phyloP scores from a whole-genome alignment of 2,113 vertebrate species.

The Lamprologus tigripictilis region DNA sequence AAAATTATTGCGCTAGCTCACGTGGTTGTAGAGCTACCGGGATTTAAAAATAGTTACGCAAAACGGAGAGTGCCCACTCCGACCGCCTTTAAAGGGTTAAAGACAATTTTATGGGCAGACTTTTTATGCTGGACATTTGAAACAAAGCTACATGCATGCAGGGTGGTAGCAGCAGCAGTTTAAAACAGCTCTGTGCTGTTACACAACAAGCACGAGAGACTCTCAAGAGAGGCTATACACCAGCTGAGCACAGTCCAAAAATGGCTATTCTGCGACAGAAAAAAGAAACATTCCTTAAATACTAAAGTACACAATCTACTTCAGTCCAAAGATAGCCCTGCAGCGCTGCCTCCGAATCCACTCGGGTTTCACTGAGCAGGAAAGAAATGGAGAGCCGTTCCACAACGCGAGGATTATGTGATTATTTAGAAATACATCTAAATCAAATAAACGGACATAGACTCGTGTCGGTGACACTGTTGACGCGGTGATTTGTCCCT shows the following conservation, averaged over 20 bases:
- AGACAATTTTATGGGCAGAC: accelerated
- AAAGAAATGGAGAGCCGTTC: background rate
- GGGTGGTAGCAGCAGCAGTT: background rate
- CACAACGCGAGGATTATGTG: background rate
- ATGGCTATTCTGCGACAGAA: background rate
- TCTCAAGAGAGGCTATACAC: background rate
- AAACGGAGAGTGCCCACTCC: accelerated
- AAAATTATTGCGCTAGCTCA: accelerated
- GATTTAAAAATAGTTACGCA: accelerated
- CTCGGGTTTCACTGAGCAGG: background rate
- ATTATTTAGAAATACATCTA: background rate
- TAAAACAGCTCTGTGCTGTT: background rate
- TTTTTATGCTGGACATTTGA: background rate
- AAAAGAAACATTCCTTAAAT: conserved; percentile 21
- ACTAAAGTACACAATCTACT: background rate
- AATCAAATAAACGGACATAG: background rate
- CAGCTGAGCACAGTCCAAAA: conserved; percentile 20
- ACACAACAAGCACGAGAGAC: background rate
- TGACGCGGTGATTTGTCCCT: background rate
- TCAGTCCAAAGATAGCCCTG: conserved; percentile 15
- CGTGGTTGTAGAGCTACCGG: accelerated
- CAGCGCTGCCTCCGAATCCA: background rate
- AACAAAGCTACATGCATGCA: background rate
- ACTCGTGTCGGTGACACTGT: background rate
- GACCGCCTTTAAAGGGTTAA: background rate